Evolutionary conservation across 2,888 invertebrate genomes (phyloP).

Genomic region (Sminthurinus aureus): DNA sequence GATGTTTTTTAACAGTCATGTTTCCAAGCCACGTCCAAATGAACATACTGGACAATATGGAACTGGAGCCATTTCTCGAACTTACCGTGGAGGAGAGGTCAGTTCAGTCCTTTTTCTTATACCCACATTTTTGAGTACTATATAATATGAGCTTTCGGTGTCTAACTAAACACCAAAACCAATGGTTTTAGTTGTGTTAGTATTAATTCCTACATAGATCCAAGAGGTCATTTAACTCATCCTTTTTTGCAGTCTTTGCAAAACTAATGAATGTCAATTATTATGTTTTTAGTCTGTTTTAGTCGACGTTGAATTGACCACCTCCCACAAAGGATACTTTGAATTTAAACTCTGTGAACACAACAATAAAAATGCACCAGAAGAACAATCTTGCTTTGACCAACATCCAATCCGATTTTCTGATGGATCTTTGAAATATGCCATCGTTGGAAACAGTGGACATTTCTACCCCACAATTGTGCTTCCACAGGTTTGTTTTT

Average conservation of each 20-base stretch:
- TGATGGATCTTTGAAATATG: constrained; percentile 22
- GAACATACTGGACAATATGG: constrained; percentile 82
- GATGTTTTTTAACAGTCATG: neutral
- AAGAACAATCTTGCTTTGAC: constrained; percentile 36
- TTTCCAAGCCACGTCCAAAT: constrained; percentile 71
- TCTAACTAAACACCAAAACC: no score
- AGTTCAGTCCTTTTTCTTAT: neutral
- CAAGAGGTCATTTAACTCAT: no score
- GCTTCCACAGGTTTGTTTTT: constrained; percentile 54
- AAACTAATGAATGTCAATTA: neutral
- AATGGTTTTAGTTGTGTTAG: no score
- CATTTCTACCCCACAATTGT: constrained; percentile 44
- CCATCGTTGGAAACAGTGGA: constrained; percentile 26
- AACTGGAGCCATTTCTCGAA: constrained; percentile 82
- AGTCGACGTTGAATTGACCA: constrained; percentile 37
- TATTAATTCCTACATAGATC: no score
- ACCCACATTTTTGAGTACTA: neutral
- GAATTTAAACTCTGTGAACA: constrained; percentile 49
- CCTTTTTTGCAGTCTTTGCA: no score
- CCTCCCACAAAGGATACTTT: constrained; percentile 41
- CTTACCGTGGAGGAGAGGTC: constrained; percentile 84
- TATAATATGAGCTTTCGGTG: no score
- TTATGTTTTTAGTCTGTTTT: neutral
- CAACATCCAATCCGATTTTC: constrained; percentile 25
- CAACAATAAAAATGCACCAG: constrained; percentile 15